These are phyloP conservation scores for Melanotaenia pygmaea DNA, from an alignment of 2,797 vertebrate genomes.

Conservation along the genomic window DNA sequence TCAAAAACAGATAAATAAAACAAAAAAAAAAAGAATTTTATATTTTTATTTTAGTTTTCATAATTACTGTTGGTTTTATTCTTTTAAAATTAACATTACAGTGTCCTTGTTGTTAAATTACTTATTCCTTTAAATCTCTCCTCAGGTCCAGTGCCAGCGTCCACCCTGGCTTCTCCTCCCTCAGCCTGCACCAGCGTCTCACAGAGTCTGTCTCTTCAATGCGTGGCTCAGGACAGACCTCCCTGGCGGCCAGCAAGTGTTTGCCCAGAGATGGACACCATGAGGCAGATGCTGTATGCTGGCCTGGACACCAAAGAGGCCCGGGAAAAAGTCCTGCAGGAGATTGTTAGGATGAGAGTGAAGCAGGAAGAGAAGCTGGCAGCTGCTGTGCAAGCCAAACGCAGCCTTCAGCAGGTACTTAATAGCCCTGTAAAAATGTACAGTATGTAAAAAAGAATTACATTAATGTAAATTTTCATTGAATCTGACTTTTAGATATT, in stretches of 20 bases:
- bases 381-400: constrained; percentile 92
- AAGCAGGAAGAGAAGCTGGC: constrained; percentile 97
- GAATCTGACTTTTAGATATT: neutral
- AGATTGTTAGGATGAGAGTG: constrained; percentile 93
- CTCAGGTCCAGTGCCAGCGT: constrained; percentile 62
- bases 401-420: constrained; percentile 94
- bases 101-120: neutral
- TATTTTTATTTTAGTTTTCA: neutral
- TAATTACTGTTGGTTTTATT: neutral
- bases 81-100: neutral
- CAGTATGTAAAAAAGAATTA: neutral
- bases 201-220: constrained; percentile 87
- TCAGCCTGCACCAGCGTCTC: constrained; percentile 85
- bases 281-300: constrained; percentile 91
- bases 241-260: constrained; percentile 67
- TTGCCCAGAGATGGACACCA: constrained; percentile 89
- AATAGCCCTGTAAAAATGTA: neutral
- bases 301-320: constrained; percentile 93
- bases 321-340: constrained; percentile 95
- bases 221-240: constrained; percentile 54
- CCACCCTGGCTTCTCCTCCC: constrained; percentile 76
- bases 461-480: neutral
- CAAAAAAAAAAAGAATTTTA: neutral
- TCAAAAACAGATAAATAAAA: neutral
- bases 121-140: constrained; percentile 10